Conservation (phyloP, 2,113 vertebrate species). For the Antechinus flavipes region DNA sequence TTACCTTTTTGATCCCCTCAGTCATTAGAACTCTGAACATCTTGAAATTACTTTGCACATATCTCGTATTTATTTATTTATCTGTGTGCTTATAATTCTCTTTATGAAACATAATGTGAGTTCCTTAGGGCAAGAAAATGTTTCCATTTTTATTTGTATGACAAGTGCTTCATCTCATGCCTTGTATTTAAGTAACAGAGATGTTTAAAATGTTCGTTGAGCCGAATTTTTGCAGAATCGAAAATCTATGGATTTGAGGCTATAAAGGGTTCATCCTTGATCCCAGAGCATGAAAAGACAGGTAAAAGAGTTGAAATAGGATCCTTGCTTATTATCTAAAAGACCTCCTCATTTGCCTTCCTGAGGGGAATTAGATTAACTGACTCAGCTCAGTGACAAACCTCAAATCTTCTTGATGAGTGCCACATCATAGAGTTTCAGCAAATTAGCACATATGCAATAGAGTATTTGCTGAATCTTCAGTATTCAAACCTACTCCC, state of each 20-base stretch:
- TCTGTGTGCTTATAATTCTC: background rate
- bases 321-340: conserved; percentile 71
- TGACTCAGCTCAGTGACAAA: conserved; percentile 70
- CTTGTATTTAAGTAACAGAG: background rate
- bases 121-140: background rate
- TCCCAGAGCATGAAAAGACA: conserved; percentile 8
- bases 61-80: background rate
- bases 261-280: conserved; percentile 27
- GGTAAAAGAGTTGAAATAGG: conserved; percentile 62
- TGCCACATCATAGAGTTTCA: conserved; percentile 36
- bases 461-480: conserved; percentile 68
- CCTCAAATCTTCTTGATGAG: conserved; percentile 64
- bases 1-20: background rate
- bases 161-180: background rate
- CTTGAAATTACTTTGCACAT: background rate
- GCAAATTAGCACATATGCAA: conserved; percentile 66
- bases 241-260: background rate
- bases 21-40: background rate
- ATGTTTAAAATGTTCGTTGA: background rate
- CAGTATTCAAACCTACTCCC: conserved; percentile 38
- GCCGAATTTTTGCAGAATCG: background rate
- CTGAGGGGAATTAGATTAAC: conserved; percentile 63
- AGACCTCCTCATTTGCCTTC: conserved; percentile 52
- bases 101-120: background rate
- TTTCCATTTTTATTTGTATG: background rate